Evolutionary conservation across 2,888 invertebrate genomes (phyloP).

Genomic region (Campoletis raptor): DNA sequence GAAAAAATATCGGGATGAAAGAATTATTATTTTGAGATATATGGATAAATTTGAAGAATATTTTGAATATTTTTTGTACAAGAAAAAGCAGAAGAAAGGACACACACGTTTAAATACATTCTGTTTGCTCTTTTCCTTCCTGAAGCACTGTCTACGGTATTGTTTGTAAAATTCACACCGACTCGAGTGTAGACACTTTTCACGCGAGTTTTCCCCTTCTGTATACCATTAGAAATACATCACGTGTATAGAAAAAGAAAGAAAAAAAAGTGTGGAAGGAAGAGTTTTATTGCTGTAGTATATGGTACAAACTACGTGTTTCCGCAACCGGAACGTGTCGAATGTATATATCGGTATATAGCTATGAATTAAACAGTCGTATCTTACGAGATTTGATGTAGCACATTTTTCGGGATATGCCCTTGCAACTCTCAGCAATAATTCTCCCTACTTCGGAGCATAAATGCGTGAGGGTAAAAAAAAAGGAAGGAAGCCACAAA

Average conservation of each 20-base stretch:
- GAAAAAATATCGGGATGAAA: neutral
- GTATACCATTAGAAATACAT: constrained; percentile 23
- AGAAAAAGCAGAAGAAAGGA: neutral
- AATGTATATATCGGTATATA: neutral
- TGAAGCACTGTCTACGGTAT: constrained; percentile 8
- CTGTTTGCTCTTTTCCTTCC: constrained; percentile 24
- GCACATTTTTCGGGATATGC: neutral
- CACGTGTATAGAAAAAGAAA: neutral
- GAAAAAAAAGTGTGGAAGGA: neutral
- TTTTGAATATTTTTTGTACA: neutral
- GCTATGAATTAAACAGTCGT: constrained; percentile 3
- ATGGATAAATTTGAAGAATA: neutral
- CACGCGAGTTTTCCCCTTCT: neutral
- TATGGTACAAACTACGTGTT: constrained; percentile 15
- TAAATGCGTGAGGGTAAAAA: neutral
- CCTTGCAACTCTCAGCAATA: neutral
- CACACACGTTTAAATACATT: neutral
- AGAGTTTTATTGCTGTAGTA: neutral
- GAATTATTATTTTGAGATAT: neutral
- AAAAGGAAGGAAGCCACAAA: neutral
- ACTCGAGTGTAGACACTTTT: constrained; percentile 9
- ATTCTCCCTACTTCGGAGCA: neutral
- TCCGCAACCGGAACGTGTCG: neutral
- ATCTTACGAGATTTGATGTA: neutral
- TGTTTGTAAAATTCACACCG: constrained; percentile 26